A percentile compares a stretch with the other conserved stretches of the same genome.
Conservation (phyloP, 2,113 vertebrate genomes). For the Pluvianellus socialis region DNA sequence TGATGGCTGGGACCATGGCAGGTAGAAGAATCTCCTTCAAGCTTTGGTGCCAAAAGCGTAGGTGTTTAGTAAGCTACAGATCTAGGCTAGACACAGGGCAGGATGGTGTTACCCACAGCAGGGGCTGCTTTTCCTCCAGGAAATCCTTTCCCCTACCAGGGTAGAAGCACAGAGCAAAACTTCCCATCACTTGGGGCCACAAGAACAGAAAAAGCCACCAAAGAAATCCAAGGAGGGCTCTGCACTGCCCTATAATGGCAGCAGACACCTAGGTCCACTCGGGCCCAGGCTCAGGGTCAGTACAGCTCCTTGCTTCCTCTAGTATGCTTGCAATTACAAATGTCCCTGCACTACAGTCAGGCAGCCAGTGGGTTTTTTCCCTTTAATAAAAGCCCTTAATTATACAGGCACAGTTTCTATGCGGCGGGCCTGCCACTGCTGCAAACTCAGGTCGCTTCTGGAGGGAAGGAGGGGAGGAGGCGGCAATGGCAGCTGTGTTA, state of each 20-base stretch:
- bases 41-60: not conserved
- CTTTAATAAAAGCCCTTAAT: slow-evolving; percentile 31
- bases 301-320: not conserved
- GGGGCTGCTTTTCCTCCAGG: not conserved
- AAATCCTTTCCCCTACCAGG: not conserved
- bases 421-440: not conserved
- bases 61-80: not conserved
- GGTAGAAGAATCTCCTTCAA: not conserved
- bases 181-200: not conserved
- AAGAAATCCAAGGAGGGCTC: not conserved
- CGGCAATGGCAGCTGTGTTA: not conserved
- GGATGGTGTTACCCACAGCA: not conserved
- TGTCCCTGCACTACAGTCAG: not conserved
- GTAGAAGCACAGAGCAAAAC: not conserved
- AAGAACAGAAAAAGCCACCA: not conserved
- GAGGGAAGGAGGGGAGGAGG: not conserved
- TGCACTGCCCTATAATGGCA: not conserved
- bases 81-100: not conserved
- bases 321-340: not conserved
- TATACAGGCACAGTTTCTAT: not conserved
- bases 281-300: not conserved
- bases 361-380: not conserved
- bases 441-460: not conserved
- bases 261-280: not conserved
- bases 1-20: not conserved